Conservation (phyloP, 2,888 invertebrate species). For the Cryptocephalus primarius region DNA sequence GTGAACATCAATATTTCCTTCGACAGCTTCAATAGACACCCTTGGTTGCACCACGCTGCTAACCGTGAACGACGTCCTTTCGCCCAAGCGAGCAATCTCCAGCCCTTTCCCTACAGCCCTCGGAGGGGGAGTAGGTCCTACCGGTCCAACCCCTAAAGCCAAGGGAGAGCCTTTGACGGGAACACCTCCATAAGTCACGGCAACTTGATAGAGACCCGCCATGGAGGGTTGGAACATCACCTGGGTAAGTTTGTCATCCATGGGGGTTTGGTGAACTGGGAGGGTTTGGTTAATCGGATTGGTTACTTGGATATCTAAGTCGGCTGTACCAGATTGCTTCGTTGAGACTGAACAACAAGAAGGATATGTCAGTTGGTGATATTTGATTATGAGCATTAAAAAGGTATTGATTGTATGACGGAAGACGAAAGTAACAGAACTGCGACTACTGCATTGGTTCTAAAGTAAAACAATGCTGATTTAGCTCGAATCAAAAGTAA, state of each 20-base stretch:
- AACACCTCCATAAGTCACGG: slow-evolving; percentile 59
- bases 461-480: too few relatives aligned
- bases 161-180: slow-evolving; percentile 44
- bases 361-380: background rate
- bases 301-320: slow-evolving; percentile 77
- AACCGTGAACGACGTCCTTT: slow-evolving; percentile 60
- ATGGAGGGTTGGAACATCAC: slow-evolving; percentile 78
- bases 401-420: background rate
- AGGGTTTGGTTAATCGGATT: slow-evolving; percentile 77
- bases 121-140: slow-evolving; percentile 44
- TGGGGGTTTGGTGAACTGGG: slow-evolving; percentile 62
- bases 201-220: slow-evolving; percentile 61
- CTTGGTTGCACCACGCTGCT: slow-evolving; percentile 49
- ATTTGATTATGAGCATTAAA: background rate
- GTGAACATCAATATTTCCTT: slow-evolving; percentile 48
- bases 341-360: slow-evolving; percentile 52
- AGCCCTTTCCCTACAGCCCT: slow-evolving; percentile 59
- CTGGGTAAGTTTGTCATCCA: slow-evolving; percentile 58
- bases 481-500: too few relatives aligned
- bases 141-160: slow-evolving; percentile 49
- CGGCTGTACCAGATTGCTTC: slow-evolving; percentile 73
- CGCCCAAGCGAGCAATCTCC: slow-evolving; percentile 58
- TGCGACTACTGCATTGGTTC: too few relatives aligned
- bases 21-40: slow-evolving; percentile 45
- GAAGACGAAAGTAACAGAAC: too few relatives aligned